A percentile compares a stretch with the other conserved stretches of the same genome.
These are phyloP conservation scores for Allophyes oxyacanthae DNA, from an alignment of 2,888 invertebrate species.

Conservation along the genomic window DNA sequence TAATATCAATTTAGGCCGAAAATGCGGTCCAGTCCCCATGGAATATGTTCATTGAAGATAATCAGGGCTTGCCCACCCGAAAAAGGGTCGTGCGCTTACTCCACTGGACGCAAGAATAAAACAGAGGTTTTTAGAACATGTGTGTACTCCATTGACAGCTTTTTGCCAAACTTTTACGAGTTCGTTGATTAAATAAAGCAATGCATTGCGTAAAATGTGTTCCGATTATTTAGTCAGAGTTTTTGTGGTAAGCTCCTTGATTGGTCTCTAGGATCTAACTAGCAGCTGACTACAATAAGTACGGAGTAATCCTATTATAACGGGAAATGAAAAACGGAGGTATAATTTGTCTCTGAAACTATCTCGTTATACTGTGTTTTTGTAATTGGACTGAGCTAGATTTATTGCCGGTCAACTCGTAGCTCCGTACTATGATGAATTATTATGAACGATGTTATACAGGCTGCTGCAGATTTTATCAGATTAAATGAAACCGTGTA, in stretches of 20 bases:
- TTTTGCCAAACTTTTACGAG: not conserved
- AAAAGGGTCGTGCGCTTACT: constrained; percentile 28
- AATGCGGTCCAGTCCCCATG: constrained; percentile 47
- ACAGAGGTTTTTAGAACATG: constrained; percentile 13
- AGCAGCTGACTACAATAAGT: constrained; percentile 31
- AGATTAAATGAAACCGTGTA: too few species aligned
- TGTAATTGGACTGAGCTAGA: constrained; percentile 34
- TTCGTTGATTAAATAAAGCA: not conserved
- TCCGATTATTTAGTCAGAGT: constrained; percentile 7
- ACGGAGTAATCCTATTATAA: constrained; percentile 40
- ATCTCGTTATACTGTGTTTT: constrained; percentile 44
- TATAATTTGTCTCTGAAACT: constrained; percentile 48
- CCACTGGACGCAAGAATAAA: constrained; percentile 14
- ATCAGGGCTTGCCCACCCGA: constrained; percentile 43
- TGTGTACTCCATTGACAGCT: constrained; percentile 18
- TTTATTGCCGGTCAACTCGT: constrained; percentile 33
- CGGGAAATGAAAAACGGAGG: constrained; percentile 35
- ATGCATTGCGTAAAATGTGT: not conserved
- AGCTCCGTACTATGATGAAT: constrained; percentile 27
- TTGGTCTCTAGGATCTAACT: constrained; percentile 16
- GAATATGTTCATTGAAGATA: constrained; percentile 55
- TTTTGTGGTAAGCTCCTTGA: constrained; percentile 7
- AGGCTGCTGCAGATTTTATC: too few species aligned
- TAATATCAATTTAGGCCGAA: constrained; percentile 54
- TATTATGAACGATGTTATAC: constrained; percentile 10